phyloP scores from a whole-genome alignment of 2,888 invertebrate species.

The Callyntrura guangdongensis region DNA sequence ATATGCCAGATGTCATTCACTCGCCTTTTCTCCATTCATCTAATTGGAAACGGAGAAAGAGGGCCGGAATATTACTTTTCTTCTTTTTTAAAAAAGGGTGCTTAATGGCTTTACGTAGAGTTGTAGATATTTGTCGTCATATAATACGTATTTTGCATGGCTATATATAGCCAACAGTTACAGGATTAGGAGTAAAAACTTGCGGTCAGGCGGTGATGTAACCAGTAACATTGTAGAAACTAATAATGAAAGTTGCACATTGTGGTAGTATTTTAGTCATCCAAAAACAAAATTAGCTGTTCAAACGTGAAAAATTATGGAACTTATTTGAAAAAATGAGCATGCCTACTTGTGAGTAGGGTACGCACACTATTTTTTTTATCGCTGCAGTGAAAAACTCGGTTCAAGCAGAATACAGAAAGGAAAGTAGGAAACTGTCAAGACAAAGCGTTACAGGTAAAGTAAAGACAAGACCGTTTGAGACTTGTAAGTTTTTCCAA shows the following conservation, averaged over 20 bases:
- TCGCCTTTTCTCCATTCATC: constrained; percentile 19
- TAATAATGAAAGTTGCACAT: constrained; percentile 14
- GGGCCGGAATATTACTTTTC: neutral
- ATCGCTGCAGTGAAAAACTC: neutral
- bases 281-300: constrained; percentile 33
- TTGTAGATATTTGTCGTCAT: too few relatives aligned
- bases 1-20: constrained; percentile 38
- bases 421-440: too few relatives aligned
- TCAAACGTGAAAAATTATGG: constrained; percentile 52
- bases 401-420: too few relatives aligned
- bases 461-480: too few relatives aligned
- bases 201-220: constrained; percentile 3
- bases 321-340: neutral
- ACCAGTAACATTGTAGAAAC: neutral
- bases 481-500: too few relatives aligned
- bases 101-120: neutral
- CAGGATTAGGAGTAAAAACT: too few relatives aligned
- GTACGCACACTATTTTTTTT: neutral
- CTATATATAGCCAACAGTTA: too few relatives aligned
- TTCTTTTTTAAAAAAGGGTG: neutral
- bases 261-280: constrained; percentile 49
- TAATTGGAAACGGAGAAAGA: constrained; percentile 48
- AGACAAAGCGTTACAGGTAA: too few relatives aligned
- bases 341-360: neutral
- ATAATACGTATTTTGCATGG: too few relatives aligned